Evolutionary conservation across 1,140 invertebrate genomes (phyloP), one percentile per base, ranked within the genome.

Genomic region (Aphidius ervi): DNA sequence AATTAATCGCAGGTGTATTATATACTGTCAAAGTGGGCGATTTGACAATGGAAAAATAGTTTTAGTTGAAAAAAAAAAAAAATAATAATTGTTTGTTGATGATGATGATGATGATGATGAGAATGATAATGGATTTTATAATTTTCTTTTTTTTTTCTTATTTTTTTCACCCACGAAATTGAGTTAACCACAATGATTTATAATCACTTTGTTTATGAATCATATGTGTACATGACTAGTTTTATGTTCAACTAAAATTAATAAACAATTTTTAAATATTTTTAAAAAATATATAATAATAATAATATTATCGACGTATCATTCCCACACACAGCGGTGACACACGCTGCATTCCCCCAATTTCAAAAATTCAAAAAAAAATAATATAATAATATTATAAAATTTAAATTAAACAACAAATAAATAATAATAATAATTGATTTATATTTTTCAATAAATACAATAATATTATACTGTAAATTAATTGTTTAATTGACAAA

Each of bases 331-430:
- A 59, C 52, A 56, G 56, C 52, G 47, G 43, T 42, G 4, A 46
- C 7, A 56, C 40, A 64, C 58, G 53, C 59, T 64, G 63, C 63
- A 61, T 62, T 64, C 59, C 63, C 61, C 50, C 49, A 39, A 53
- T 10, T 8, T 31, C 4, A 31, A 50, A 58, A 9, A 37, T 50
- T 16, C 16, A 43, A 52, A 42, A 43, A 23, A 50, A 53, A 40
- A 59, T 40, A 40, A 20, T 46, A 52, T 39, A 16, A 7, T 45
- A 0, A 6, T 6, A 42, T 48, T 9, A 40, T 20, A 16, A 60
- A 60, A 42, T 60, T 20, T 10, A 39, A 42, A n/a, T n/a, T 40
- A 46, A 48, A 20, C 47, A 10, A 54, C 4, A n/a, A n/a, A 46
- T 37, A n/a, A 43, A 42, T 23, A 20, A 2, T 9, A 42, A 6